A percentile compares a stretch with the other conserved stretches of the same genome.
These are phyloP conservation scores for Mus musculus DNA, from an alignment of 2,113 vertebrate species.

Conservation along the genomic window GRCm39 chr8:67605001-67605500, in stretches of 20 bases:
- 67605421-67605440: not conserved
- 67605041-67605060: not conserved
- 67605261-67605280: not conserved
- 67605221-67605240: not conserved
- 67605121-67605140: not conserved
- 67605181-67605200: not conserved
- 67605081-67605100: not conserved
- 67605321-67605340: not conserved
- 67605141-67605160: not conserved
- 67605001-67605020: not conserved
- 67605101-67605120: not conserved
- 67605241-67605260: not conserved
- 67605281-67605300: constrained; percentile 20
- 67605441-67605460: not conserved
- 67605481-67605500: not conserved
- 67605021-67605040: not conserved
- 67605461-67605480: not conserved
- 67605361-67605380: not conserved
- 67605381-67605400: not conserved
- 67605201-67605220: not conserved
- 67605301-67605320: not conserved
- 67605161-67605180: not conserved
- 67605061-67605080: not conserved
- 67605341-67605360: not conserved
- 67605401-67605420: not conserved